Evolutionary conservation across 1,140 invertebrate genomes (phyloP).

Genomic region (Monomorium pharaonis): DNA sequence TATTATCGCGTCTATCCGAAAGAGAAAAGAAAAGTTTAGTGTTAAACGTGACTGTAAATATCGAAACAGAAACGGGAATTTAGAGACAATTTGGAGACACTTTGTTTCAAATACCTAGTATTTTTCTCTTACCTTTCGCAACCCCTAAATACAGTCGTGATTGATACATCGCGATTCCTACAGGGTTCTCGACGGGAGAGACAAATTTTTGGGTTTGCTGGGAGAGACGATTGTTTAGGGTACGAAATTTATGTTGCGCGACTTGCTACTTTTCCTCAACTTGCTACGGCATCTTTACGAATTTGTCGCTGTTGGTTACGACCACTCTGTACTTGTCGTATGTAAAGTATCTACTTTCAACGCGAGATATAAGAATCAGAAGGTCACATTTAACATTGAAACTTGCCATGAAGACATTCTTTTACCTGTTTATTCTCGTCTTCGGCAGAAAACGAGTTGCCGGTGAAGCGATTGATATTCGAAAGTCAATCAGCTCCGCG

Average conservation of each 20-base stretch:
- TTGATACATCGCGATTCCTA: background rate
- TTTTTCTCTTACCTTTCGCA: background rate
- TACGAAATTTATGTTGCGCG: background rate
- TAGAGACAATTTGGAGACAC: background rate
- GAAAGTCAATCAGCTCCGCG: constrained; percentile 75
- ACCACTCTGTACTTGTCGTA: background rate
- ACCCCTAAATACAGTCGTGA: background rate
- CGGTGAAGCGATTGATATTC: constrained; percentile 69
- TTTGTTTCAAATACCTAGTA: background rate
- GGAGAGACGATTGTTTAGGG: background rate
- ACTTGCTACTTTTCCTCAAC: background rate
- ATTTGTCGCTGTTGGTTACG: background rate
- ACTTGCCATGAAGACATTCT: background rate
- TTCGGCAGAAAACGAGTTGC: constrained; percentile 67
- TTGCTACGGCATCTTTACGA: background rate
- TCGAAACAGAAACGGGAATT: background rate
- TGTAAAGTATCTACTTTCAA: background rate
- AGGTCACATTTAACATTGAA: background rate
- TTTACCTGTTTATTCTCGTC: background rate
- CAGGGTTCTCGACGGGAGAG: background rate
- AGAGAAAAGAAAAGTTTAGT: background rate
- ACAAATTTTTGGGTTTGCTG: background rate
- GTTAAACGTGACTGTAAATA: background rate
- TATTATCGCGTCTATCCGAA: background rate
- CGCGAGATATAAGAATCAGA: background rate